Evolutionary conservation across 2,888 invertebrate genomes (phyloP), one percentile per base, ranked within the genome.

Genomic region (Coenonympha arcania): DNA sequence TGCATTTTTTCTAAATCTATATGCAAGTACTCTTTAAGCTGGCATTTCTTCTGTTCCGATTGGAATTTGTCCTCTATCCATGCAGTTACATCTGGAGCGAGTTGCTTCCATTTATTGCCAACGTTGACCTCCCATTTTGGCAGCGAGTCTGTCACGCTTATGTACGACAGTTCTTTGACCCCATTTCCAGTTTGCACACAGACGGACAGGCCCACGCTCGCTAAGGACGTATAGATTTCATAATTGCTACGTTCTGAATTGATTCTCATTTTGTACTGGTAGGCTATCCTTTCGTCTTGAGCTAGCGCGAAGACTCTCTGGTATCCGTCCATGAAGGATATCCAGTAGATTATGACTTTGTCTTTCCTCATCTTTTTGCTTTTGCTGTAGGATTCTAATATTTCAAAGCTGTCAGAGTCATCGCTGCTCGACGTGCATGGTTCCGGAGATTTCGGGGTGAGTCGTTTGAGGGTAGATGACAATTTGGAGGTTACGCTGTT

Each of bases 1-100:
- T 92, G 92, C 94, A 95, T 94, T 71, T 92, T 93, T 42, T 90
- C 90, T 59, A 95, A 89, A 69, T 95, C 94, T 48, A 94, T 91
- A 86, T 94, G 81, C 6, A 94, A 89, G 69, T 92, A 92, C 68
- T 94, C 93, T 68, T 93, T 93, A 36, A 94, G 74, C 59, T 92
- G 91, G 42, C 93, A 93, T 64, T 90, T 90, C 62, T 90, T 90
- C 58, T 90, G 89, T 9, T 91, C 90, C 19, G 88, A 87, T 61
- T 87, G 88, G 79, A 92, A 94, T 65, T 93, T 92, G 58, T 94
- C 93, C 71, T 95, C 95, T 39, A 94, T 85, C 94, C 94, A 94
- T 0, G 93, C 89, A 3, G 92, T 91, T 16, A 95, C 70, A 63
- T 94, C 94, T 22, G 93, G 81, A 0, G 92, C 91, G 2, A 94